phyloP scores from a whole-genome alignment of 2,113 vertebrate species.

The Cervus canadensis region DNA sequence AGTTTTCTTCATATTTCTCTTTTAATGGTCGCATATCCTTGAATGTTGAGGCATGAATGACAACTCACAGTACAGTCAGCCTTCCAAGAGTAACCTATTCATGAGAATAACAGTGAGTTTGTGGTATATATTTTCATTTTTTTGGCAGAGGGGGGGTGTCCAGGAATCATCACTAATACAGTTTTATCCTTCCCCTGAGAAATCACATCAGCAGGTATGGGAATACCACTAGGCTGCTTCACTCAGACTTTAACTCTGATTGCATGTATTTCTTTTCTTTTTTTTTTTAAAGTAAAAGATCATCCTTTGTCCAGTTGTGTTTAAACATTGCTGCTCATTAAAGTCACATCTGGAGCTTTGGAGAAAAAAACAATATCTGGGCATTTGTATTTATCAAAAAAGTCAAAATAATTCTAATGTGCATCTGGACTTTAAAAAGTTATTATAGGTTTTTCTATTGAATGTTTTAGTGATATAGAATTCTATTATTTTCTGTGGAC shows the following conservation, averaged over 20 bases:
- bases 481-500: not conserved
- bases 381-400: not conserved
- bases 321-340: not conserved
- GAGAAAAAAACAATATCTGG: not conserved
- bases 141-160: accelerated
- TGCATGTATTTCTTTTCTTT: not conserved
- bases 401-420: not conserved
- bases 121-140: not conserved
- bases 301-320: not conserved
- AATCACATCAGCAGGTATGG: not conserved
- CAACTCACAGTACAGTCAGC: not conserved
- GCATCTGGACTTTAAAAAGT: not conserved
- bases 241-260: not conserved
- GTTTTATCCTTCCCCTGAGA: not conserved
- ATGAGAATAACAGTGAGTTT: not conserved
- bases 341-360: not conserved
- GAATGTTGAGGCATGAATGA: not conserved
- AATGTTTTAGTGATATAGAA: not conserved
- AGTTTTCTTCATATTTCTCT: not conserved
- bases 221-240: not conserved
- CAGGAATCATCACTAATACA: not conserved
- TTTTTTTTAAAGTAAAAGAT: not conserved
- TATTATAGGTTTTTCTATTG: not conserved
- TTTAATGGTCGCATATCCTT: not conserved
- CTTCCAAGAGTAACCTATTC: not conserved